Evolutionary conservation across 2,797 vertebrate genomes (phyloP), one percentile per base, ranked within the genome.

Genomic region (Salarias fasciatus): DNA sequence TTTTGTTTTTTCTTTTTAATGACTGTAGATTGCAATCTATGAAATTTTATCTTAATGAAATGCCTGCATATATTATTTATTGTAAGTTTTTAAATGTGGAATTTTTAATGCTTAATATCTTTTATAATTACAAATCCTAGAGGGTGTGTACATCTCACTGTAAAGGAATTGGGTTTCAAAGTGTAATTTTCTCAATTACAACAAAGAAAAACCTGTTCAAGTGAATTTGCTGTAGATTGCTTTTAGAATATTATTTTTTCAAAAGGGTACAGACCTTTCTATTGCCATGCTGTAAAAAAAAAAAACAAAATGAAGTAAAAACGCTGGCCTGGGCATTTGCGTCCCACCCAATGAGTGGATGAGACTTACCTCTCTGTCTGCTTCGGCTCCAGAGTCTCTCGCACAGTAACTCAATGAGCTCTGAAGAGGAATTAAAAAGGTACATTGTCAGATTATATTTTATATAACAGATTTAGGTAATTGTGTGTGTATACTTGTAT

Each of bases 21-120:
- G 93, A 95, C 93, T 95, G 95, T 92, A 93, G 94, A 95, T 95
- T 95, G 95, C 95, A 95, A 95, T 97, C 94, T 95, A 96, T 95
- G 94, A 96, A 95, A 97, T 95, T 96, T 93, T 94, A 97, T 97
- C 96, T 94, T 95, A 94, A 95, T 91, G 89, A 94, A 98, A 97
- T 99, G 97, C 96, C 96, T 98, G 97, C 97, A 96, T 93, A 94
- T 98, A 96, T 99, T 99, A 99, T 99, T 99, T 99, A 99, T 99
- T 99, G 96, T 98, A 99, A 94, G 95, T 99, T 99, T 99, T 99
- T 98, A 99, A 98, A 99, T 98, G 97, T 99, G 96, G 96, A 97
- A 97, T 99, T 98, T 97, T 96, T 97, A 97, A 97, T 98, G 97
- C 96, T 97, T 98, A 98, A 98, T 95, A 95, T 96, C 96, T 98